Evolutionary conservation across 2,888 invertebrate species (phyloP).

Genomic region (Mimumesa dahlbomi): DNA sequence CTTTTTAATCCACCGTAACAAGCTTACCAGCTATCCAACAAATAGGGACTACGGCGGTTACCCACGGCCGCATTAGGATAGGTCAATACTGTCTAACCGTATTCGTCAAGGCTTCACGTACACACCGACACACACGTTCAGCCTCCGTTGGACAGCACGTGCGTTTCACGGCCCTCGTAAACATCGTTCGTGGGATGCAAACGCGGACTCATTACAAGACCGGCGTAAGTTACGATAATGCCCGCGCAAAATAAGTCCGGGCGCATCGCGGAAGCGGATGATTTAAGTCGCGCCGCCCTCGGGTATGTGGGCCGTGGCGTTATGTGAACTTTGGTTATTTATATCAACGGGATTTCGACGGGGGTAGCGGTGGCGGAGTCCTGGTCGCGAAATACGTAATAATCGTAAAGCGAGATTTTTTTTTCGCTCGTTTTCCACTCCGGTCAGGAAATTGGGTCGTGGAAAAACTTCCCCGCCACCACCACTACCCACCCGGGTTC

Average conservation of each 20-base stretch:
- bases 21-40: too few relatives aligned
- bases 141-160: conserved; percentile 46
- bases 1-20: too few relatives aligned
- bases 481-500: not conserved
- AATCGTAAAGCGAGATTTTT: conserved; percentile 49
- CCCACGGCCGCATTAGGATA: too few relatives aligned
- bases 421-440: conserved; percentile 10
- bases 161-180: conserved; percentile 35
- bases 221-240: conserved; percentile 53
- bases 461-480: not conserved
- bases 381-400: conserved; percentile 47
- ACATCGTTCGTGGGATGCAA: conserved; percentile 33
- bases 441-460: conserved; percentile 38
- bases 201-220: conserved; percentile 32
- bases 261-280: conserved; percentile 41
- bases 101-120: too few relatives aligned
- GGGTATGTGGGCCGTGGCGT: conserved; percentile 17
- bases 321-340: conserved; percentile 39
- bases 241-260: conserved; percentile 20
- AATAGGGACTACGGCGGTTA: too few relatives aligned
- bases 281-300: conserved; percentile 37
- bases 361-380: too few relatives aligned
- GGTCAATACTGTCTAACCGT: too few relatives aligned
- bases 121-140: too few relatives aligned
- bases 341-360: too few relatives aligned